Evolutionary conservation across 1,140 invertebrate species (phyloP).

Genomic region (Dendrolimus punctatus): DNA sequence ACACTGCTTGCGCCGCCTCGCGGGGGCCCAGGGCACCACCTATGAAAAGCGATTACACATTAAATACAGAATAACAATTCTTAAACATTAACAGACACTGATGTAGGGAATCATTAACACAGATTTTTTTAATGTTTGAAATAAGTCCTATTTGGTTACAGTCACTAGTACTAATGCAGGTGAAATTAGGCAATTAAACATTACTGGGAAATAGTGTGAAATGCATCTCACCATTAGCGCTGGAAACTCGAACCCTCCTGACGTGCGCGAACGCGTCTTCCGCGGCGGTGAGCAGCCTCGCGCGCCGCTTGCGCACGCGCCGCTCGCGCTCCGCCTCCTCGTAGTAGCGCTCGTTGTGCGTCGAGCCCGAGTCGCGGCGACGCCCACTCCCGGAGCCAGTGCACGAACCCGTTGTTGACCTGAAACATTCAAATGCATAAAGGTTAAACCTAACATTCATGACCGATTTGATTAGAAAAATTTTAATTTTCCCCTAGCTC

Average conservation of each 20-base stretch:
- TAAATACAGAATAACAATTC: too few relatives aligned
- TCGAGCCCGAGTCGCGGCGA: constrained; percentile 87
- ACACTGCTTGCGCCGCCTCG: constrained; percentile 97
- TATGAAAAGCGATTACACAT: constrained; percentile 1
- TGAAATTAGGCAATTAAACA: too few relatives aligned
- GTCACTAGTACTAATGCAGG: too few relatives aligned
- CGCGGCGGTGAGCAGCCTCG: constrained; percentile 90
- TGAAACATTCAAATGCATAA: constrained; percentile 6
- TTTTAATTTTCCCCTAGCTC: too few relatives aligned
- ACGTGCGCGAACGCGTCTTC: constrained; percentile 99
- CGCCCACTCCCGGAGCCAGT: constrained; percentile 46
- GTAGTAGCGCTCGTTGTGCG: constrained; percentile 97
- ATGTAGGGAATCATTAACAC: too few relatives aligned
- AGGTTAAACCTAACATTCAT: too few relatives aligned
- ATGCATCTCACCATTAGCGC: constrained; percentile 30
- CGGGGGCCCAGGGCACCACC: constrained; percentile 89
- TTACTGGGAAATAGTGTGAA: too few relatives aligned
- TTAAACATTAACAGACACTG: too few relatives aligned
- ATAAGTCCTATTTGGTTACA: too few relatives aligned
- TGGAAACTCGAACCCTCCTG: constrained; percentile 79
- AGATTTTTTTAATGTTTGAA: too few relatives aligned
- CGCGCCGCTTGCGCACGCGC: constrained; percentile 90
- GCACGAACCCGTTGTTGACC: constrained; percentile 39
- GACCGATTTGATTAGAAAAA: too few relatives aligned
- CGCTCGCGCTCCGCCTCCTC: constrained; percentile 98